phyloP scores from a whole-genome alignment of 2,888 invertebrate genomes.

The Dicranocentrus wangi region DNA sequence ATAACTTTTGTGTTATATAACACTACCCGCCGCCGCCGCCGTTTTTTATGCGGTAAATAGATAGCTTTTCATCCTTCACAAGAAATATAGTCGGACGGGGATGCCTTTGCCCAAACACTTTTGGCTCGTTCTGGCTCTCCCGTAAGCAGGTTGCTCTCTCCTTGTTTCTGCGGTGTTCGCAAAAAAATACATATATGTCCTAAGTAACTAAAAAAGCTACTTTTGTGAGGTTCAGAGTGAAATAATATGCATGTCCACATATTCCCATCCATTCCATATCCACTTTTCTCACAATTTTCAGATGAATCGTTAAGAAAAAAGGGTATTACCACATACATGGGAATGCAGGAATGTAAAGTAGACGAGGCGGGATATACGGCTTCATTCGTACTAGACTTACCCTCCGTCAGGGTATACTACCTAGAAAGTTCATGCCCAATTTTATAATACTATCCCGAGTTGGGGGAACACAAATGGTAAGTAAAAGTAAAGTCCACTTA shows the following conservation, averaged over 20 bases:
- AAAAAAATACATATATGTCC: conserved; percentile 18
- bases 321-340: background rate
- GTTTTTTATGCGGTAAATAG: conserved; percentile 1
- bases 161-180: conserved; percentile 28
- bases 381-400: no score
- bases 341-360: conserved; percentile 7
- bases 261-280: background rate
- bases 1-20: no score
- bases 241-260: conserved; percentile 11
- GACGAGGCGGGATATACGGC: background rate
- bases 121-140: conserved; percentile 19
- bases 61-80: conserved; percentile 17
- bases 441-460: no score
- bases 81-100: background rate
- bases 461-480: no score
- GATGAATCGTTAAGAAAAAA: conserved; percentile 19
- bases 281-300: conserved; percentile 18
- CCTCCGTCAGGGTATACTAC: no score
- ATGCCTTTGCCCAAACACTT: background rate
- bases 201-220: no score
- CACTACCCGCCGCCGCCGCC: background rate
- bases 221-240: no score
- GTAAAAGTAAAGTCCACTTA: conserved; percentile 34
- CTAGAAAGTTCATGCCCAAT: no score
- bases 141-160: conserved; percentile 1